Percentiles rank a stretch among this genome's conserved stretches.
These are phyloP conservation scores for Manis crassicaudata DNA, from an alignment of 2,797 vertebrate species.

Conservation along the genomic window DNA sequence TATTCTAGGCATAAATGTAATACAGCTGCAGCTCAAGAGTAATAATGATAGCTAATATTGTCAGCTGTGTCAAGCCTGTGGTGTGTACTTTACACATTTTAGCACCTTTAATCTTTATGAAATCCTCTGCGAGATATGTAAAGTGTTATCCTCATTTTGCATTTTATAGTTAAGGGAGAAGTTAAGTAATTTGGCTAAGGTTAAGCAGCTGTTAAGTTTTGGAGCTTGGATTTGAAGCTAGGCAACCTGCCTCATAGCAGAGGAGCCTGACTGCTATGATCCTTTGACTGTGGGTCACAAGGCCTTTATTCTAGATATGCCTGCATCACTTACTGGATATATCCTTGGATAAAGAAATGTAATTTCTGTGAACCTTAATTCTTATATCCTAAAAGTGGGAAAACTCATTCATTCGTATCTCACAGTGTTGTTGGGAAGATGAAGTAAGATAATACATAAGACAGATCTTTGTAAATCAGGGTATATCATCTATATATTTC, in stretches of 20 bases:
- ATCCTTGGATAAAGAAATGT: background rate
- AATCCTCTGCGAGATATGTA: background rate
- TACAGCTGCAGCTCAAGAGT: background rate
- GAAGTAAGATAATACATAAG: background rate
- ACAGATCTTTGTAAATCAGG: slow-evolving; percentile 1
- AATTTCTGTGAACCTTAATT: slow-evolving; percentile 38
- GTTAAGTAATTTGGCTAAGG: slow-evolving; percentile 26
- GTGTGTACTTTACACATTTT: background rate
- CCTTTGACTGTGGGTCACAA: background rate
- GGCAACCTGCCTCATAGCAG: background rate
- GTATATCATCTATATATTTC: background rate
- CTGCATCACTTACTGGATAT: background rate
- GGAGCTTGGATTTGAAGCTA: slow-evolving; percentile 21
- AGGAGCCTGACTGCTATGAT: background rate
- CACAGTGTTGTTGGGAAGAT: background rate
- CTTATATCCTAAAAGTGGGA: background rate
- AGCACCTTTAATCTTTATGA: background rate
- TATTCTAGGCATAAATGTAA: background rate
- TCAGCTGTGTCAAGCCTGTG: background rate
- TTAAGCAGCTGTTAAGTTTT: background rate
- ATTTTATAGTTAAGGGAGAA: slow-evolving; percentile 24
- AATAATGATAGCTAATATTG: background rate
- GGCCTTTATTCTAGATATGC: background rate
- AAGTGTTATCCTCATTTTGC: slow-evolving; percentile 16
- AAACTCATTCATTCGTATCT: background rate